phyloP scores from a whole-genome alignment of 2,888 invertebrate species.

The Synanthedon formicaeformis region DNA sequence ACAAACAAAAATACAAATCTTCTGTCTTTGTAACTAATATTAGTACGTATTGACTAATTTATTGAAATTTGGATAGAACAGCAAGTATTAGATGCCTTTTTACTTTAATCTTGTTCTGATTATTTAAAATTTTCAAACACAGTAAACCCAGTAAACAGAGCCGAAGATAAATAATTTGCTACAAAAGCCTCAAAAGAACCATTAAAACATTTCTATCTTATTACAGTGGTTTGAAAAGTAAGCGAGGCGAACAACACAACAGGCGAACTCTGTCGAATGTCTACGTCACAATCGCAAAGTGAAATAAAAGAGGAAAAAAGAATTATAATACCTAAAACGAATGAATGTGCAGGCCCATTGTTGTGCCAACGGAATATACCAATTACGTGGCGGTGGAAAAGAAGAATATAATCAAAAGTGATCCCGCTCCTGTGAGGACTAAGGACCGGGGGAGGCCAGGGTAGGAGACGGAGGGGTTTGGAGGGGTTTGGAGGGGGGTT shows the following conservation, averaged over 20 bases:
- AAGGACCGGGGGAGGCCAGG: conserved; percentile 11
- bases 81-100: too few relatives aligned
- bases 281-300: neutral
- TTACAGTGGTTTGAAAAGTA: neutral
- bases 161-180: too few relatives aligned
- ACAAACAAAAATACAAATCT: too few relatives aligned
- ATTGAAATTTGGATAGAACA: too few relatives aligned
- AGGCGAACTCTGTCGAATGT: neutral
- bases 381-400: conserved; percentile 59
- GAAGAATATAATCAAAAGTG: conserved; percentile 63
- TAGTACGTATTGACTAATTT: too few relatives aligned
- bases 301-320: conserved; percentile 22
- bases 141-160: too few relatives aligned
- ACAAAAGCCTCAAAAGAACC: too few relatives aligned
- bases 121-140: too few relatives aligned
- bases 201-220: too few relatives aligned
- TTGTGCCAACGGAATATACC: conserved; percentile 61
- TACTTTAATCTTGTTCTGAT: too few relatives aligned
- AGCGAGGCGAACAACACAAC: neutral
- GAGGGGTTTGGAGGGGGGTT: conserved; percentile 19
- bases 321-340: conserved; percentile 55
- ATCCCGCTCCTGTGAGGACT: conserved; percentile 34
- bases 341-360: conserved; percentile 60
- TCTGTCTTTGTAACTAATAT: too few relatives aligned
- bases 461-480: conserved; percentile 7